A percentile compares a stretch with the other conserved stretches of the same genome.
Conservation (phyloP, 1,140 invertebrate species). For the Brachionus manjavacas region DNA sequence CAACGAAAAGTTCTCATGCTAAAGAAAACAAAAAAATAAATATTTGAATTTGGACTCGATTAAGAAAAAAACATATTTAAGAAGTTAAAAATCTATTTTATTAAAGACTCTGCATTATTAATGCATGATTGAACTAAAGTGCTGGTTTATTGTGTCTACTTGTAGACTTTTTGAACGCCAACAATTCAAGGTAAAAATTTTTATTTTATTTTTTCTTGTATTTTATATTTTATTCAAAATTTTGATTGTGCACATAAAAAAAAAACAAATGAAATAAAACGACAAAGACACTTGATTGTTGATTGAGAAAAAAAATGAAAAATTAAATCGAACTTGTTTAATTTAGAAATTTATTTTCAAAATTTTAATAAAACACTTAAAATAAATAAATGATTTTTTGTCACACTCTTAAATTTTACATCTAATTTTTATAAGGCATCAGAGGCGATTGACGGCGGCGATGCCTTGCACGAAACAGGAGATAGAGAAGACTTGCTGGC, state of each 20-base stretch:
- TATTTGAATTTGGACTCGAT: slow-evolving; percentile 5
- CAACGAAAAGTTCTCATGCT: slow-evolving; percentile 24
- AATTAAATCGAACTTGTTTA: no score
- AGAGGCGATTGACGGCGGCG: not conserved
- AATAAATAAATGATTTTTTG: not conserved
- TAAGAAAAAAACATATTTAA: not conserved
- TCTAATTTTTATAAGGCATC: not conserved
- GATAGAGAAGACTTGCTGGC: not conserved
- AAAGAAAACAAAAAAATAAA: not conserved
- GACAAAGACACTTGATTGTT: no score
- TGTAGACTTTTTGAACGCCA: not conserved
- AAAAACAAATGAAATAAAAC: not conserved
- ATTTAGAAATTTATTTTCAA: not conserved
- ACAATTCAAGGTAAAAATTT: not conserved
- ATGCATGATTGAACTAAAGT: not conserved
- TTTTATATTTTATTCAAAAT: no score
- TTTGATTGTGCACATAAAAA: no score
- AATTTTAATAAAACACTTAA: not conserved
- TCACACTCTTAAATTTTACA: not conserved
- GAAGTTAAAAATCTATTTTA: not conserved
- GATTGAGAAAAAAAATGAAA: no score
- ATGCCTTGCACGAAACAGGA: slow-evolving; percentile 6
- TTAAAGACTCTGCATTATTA: not conserved
- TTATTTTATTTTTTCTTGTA: not conserved
- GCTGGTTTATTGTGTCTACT: not conserved